Conservation (phyloP, 2,113 vertebrate genomes). For the Hoplias malabaricus region DNA sequence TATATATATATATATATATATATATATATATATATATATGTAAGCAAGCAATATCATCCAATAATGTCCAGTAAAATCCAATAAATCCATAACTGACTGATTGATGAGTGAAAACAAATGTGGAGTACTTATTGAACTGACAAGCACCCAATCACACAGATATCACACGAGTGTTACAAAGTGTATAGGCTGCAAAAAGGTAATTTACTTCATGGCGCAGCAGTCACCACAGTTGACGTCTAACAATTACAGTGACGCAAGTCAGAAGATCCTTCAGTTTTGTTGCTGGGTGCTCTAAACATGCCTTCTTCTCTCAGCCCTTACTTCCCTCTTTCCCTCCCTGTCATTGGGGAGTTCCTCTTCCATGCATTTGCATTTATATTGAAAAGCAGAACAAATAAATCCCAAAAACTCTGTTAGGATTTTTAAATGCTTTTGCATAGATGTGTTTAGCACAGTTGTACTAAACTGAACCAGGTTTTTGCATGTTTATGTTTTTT, state of each 20-base stretch:
- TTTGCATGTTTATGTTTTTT: slow-evolving; percentile 11
- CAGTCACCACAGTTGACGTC: not conserved
- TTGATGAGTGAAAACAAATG: slow-evolving; percentile 15
- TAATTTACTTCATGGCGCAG: slow-evolving; percentile 10
- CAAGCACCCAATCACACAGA: slow-evolving; percentile 15
- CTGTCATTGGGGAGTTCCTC: slow-evolving; percentile 25
- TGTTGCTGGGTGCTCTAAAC: slow-evolving; percentile 11
- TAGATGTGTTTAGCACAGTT: slow-evolving; percentile 20
- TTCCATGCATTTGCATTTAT: slow-evolving; percentile 71
- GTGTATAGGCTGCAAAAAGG: slow-evolving; percentile 1
- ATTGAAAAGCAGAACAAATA: slow-evolving; percentile 65
- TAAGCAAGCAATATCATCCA: no score
- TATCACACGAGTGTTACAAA: not conserved
- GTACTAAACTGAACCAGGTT: not conserved
- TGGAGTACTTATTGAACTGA: slow-evolving; percentile 6
- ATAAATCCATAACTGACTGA: no score
- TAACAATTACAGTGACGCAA: slow-evolving; percentile 25
- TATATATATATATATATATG: not conserved
- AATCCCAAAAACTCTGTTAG: slow-evolving; percentile 67
- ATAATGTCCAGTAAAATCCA: no score
- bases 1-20: not conserved
- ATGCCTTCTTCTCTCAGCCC: not conserved
- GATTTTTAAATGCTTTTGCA: slow-evolving; percentile 50
- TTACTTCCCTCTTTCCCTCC: slow-evolving; percentile 19
- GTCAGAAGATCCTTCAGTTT: slow-evolving; percentile 1